These are phyloP conservation scores for Drosophila bifasciata DNA, from an alignment of 1,140 invertebrate genomes.

Conservation along the genomic window DNA sequence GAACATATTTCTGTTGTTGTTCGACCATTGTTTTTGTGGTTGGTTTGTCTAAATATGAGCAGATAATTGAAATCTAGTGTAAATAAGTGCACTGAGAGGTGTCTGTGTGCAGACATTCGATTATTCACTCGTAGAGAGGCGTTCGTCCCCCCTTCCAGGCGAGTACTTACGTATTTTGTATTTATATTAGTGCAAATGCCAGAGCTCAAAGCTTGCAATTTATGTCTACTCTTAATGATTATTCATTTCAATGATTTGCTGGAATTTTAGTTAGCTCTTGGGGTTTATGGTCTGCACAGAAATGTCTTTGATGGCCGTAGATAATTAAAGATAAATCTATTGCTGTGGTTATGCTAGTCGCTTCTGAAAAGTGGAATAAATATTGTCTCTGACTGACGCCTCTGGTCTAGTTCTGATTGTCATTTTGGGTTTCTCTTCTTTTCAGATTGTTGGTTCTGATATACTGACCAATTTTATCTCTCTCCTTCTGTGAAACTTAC, in stretches of 20 bases:
- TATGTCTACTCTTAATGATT: conserved; percentile 18
- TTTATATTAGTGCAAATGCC: conserved; percentile 4
- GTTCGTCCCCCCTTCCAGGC: too few relatives aligned
- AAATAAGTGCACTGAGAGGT: conserved; percentile 48
- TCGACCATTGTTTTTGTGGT: conserved; percentile 31
- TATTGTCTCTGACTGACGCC: neutral
- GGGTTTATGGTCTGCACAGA: too few relatives aligned
- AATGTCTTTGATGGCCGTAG: conserved; percentile 15
- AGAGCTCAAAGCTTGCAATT: conserved; percentile 33
- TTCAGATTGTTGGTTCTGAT: too few relatives aligned
- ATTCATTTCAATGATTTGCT: conserved; percentile 24
- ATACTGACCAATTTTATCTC: too few relatives aligned
- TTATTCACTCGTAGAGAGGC: too few relatives aligned
- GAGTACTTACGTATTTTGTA: too few relatives aligned
- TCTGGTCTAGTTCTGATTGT: neutral
- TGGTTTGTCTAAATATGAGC: conserved; percentile 60
- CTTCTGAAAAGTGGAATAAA: neutral
- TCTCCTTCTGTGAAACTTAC: too few relatives aligned
- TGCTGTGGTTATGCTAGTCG: neutral
- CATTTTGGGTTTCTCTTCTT: neutral
- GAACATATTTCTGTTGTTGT: conserved; percentile 36
- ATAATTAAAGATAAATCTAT: conserved; percentile 15
- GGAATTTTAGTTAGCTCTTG: too few relatives aligned
- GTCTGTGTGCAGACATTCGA: conserved; percentile 9
- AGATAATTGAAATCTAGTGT: conserved; percentile 77